Base-by-base conservation (phyloP, 2,113 vertebrate species). In the Vicugna pacos region DNA sequence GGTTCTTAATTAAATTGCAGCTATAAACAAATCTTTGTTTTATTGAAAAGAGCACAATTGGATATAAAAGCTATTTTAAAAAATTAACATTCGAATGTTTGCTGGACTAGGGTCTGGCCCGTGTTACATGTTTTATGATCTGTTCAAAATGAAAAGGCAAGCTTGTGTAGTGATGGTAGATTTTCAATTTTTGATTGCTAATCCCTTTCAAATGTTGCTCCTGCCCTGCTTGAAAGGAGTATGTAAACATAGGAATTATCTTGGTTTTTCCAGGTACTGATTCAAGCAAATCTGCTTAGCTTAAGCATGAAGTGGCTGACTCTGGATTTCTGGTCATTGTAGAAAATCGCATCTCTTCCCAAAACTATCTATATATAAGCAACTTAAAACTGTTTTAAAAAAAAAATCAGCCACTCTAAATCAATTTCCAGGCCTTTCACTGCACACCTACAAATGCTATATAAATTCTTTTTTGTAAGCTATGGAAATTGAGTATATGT, bases 21-120 rank as follows among this genome's bases (percentile, higher is more conserved):
- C 91, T 93, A 96, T 96, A 97, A 97, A 97, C 96, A 98, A 98
- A 94, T 96, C 97, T 95, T 97, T 96, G 97, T 97, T 98, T 98
- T 97, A 98, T 97, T 97, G 97, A 96, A 92, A 97, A 93, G 82
- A 88, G 80, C 76, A 52, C 87, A 65, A 79, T 65, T 32, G 38
- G 76, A 62, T 92, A 93, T 92, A 97, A 97, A 97, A 96, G 86
- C 91, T 96, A 94, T 97, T 97, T 97, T 97, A 92, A 91, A 98
- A 96, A 98, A 97, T 94, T 95, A 97, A 12, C 75, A 93, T 92
- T 77, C 83, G 58, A 93, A 83, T n/a, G 8, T 93, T 97, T 95
- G 50, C 89, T 77, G 95, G 88, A 93, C 96, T 35, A 87, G 93
- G 94, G 97, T 98, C 97, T 98, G 89, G 88, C 58, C 64, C 54